Evolutionary conservation across 1,140 invertebrate species (phyloP).

Genomic region (Listronotus oregonensis): DNA sequence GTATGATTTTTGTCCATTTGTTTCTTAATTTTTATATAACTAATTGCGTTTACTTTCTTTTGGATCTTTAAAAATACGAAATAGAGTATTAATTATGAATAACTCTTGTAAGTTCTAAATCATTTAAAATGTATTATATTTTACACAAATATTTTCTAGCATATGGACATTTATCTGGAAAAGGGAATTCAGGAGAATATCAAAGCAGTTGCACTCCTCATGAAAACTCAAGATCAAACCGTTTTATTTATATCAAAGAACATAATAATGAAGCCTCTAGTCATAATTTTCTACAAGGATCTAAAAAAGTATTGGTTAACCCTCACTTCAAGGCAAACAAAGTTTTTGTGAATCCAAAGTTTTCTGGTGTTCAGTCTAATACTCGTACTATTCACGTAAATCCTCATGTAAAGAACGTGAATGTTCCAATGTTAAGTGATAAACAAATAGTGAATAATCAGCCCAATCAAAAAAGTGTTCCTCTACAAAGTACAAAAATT

Average conservation of each 20-base stretch:
- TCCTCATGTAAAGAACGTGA: slow-evolving; percentile 14
- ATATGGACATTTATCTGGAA: too few relatives aligned
- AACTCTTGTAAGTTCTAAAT: too few relatives aligned
- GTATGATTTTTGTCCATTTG: too few relatives aligned
- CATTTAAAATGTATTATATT: too few relatives aligned
- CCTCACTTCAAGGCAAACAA: slow-evolving; percentile 48
- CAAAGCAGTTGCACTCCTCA: neutral
- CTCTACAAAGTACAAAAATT: slow-evolving; percentile 22
- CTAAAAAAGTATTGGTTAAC: slow-evolving; percentile 48
- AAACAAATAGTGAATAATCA: slow-evolving; percentile 12
- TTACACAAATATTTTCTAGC: too few relatives aligned
- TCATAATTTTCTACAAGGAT: neutral
- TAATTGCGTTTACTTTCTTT: too few relatives aligned
- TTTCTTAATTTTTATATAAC: too few relatives aligned
- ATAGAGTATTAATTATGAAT: too few relatives aligned
- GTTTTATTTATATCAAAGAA: slow-evolving; percentile 44
- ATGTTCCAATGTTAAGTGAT: neutral
- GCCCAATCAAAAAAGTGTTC: slow-evolving; percentile 24
- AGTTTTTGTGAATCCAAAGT: slow-evolving; percentile 52
- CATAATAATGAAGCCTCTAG: slow-evolving; percentile 16
- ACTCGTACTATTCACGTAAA: slow-evolving; percentile 38
- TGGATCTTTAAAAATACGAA: too few relatives aligned
- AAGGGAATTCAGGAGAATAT: too few relatives aligned
- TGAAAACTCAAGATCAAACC: slow-evolving; percentile 4
- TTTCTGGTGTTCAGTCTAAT: slow-evolving; percentile 24